These are phyloP conservation scores for Caenorhabditis afra DNA, from an alignment of 2,888 invertebrate genomes.

Conservation along the genomic window DNA sequence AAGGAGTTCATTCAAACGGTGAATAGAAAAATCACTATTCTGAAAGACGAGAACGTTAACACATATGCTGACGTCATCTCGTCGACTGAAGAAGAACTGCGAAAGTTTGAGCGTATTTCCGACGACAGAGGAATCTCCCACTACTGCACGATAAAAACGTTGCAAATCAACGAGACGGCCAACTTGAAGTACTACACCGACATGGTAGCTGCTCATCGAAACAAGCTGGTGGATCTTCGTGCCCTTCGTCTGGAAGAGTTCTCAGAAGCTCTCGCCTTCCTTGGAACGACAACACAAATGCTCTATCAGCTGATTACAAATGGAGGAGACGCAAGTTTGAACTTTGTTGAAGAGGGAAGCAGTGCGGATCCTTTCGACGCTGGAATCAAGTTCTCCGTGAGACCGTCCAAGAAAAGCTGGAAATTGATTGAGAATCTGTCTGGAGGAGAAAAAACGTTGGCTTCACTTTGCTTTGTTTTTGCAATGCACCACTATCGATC, in stretches of 20 bases:
- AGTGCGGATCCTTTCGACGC: conserved; percentile 42
- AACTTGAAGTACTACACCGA: neutral
- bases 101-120: neutral
- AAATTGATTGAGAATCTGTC: conserved; percentile 97
- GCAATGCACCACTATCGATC: conserved; percentile 97
- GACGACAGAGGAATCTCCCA: conserved; percentile 22
- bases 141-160: neutral
- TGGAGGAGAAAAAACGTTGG: conserved; percentile 98
- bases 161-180: neutral
- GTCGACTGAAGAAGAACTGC: too few species aligned
- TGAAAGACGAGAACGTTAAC: too few species aligned
- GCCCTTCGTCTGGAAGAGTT: conserved; percentile 14
- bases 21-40: too few species aligned
- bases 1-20: too few species aligned
- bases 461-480: conserved; percentile 95
- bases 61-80: too few species aligned
- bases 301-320: conserved; percentile 96
- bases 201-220: conserved; percentile 4
- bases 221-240: conserved; percentile 18
- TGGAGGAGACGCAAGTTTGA: conserved; percentile 92
- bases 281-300: conserved; percentile 84
- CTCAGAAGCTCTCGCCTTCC: conserved; percentile 28
- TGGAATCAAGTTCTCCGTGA: conserved; percentile 85
- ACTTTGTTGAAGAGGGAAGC: conserved; percentile 53
- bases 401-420: conserved; percentile 98